These are phyloP conservation scores for Omphaloscelis lunosa DNA, from an alignment of 2,888 invertebrate species.

Conservation along the genomic window DNA sequence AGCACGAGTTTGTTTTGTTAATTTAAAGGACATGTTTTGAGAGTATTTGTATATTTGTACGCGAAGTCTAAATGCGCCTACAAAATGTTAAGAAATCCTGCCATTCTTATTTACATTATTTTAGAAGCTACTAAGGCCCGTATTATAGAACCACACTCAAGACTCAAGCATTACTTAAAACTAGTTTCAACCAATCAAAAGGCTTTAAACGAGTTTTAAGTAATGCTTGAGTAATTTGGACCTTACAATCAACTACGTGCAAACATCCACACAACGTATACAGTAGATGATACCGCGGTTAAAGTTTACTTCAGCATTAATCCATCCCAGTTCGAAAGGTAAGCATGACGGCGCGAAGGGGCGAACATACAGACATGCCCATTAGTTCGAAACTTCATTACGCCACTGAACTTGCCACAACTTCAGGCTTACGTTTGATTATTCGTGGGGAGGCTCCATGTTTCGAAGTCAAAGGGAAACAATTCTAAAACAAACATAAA, in stretches of 20 bases:
- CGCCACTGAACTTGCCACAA: constrained; percentile 47
- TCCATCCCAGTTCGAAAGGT: constrained; percentile 49
- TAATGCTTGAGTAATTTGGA: no score
- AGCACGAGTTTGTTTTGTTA: not conserved
- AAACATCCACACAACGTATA: not conserved
- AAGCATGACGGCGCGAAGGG: constrained; percentile 47
- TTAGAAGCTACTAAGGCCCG: not conserved
- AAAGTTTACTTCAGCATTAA: constrained; percentile 15
- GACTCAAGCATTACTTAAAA: no score
- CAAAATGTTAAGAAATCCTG: not conserved
- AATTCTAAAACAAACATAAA: constrained; percentile 53
- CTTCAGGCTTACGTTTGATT: constrained; percentile 54
- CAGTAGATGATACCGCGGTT: not conserved
- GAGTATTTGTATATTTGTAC: not conserved
- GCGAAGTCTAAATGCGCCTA: not conserved
- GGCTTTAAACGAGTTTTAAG: no score
- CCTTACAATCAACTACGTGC: not conserved
- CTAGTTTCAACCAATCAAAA: no score
- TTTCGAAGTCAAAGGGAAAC: constrained; percentile 58
- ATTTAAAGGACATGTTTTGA: not conserved
- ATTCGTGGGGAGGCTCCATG: constrained; percentile 37
- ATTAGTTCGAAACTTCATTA: constrained; percentile 66
- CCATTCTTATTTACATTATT: not conserved
- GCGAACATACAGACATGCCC: constrained; percentile 36
- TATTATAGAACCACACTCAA: no score